These are phyloP conservation scores for Eupithecia subfuscata DNA, from an alignment of 2,888 invertebrate species.

Conservation along the genomic window DNA sequence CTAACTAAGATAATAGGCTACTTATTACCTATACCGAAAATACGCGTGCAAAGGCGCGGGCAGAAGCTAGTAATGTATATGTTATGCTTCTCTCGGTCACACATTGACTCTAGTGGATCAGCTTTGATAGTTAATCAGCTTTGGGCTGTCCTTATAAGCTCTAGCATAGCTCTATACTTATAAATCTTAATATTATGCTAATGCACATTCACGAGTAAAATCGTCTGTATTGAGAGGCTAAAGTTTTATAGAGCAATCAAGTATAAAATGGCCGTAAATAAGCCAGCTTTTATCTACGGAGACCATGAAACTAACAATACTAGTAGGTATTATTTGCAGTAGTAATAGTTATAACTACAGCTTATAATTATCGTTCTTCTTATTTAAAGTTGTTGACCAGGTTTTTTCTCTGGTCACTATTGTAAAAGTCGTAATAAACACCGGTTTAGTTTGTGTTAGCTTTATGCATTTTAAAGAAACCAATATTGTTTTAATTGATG, in stretches of 20 bases:
- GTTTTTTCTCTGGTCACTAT: no score
- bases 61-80: no score
- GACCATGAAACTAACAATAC: not conserved
- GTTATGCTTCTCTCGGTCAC: not conserved
- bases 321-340: not conserved
- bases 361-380: no score
- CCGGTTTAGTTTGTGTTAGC: no score
- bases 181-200: conserved; percentile 48
- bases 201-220: conserved; percentile 46
- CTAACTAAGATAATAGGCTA: no score
- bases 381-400: no score
- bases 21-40: no score
- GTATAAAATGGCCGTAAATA: conserved; percentile 24
- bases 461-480: no score
- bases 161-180: conserved; percentile 26
- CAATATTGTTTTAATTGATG: no score
- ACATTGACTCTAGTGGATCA: not conserved
- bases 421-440: no score
- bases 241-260: conserved; percentile 42
- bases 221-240: conserved; percentile 41
- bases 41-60: no score
- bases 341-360: not conserved
- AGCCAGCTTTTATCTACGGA: not conserved
- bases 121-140: not conserved
- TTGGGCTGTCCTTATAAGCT: not conserved